Conservation (phyloP, 2,113 vertebrate genomes). For the Sceloporus undulatus region DNA sequence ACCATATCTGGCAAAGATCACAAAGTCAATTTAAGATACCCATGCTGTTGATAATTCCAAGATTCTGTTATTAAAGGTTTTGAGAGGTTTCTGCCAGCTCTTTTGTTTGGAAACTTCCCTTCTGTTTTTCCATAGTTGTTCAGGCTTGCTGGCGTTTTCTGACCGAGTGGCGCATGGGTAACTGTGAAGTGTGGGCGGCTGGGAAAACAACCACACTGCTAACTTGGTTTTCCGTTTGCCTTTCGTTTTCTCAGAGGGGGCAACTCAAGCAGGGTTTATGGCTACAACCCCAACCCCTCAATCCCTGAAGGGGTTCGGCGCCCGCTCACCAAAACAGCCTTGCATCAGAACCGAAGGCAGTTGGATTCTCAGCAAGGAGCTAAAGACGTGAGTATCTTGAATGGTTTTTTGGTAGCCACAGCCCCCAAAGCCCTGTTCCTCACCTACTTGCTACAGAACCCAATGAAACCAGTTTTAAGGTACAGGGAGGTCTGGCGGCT, state of each 20-base stretch:
- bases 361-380: slow-evolving; percentile 6
- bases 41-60: background rate
- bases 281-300: slow-evolving; percentile 79
- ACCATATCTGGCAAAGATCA: too few species aligned
- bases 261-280: slow-evolving; percentile 59
- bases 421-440: too few species aligned
- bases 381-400: slow-evolving; percentile 62
- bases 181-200: background rate
- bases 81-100: background rate
- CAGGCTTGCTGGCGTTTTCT: background rate
- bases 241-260: slow-evolving; percentile 47
- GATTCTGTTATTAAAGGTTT: background rate
- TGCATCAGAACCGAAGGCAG: slow-evolving; percentile 74
- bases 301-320: slow-evolving; percentile 73
- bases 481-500: background rate
- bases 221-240: accelerated
- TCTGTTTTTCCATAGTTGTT: too few species aligned
- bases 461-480: too few species aligned
- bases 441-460: too few species aligned
- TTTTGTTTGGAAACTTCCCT: background rate
- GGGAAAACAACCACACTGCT: accelerated
- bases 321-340: slow-evolving; percentile 67
- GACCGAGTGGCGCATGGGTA: accelerated
- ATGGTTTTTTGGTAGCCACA: too few species aligned
- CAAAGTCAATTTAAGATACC: too few species aligned